Evolutionary conservation across 2,113 vertebrate species (phyloP).

Genomic region (Gulo gulo): DNA sequence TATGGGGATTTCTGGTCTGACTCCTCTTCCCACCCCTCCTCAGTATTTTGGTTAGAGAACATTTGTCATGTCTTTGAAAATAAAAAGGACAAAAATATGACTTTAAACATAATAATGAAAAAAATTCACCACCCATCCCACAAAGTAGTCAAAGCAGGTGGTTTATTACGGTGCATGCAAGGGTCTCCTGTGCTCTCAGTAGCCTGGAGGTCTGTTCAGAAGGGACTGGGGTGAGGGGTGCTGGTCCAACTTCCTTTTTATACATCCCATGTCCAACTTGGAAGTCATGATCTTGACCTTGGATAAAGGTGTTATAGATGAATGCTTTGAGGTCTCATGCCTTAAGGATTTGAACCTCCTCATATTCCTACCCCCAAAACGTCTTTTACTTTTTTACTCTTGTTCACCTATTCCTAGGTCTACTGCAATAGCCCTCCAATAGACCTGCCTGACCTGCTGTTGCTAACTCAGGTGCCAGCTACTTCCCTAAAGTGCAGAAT

Average conservation of each 20-base stretch:
- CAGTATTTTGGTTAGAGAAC: background rate
- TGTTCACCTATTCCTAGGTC: background rate
- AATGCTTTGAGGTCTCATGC: background rate
- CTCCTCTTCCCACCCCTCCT: background rate
- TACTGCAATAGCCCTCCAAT: background rate
- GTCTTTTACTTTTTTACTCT: background rate
- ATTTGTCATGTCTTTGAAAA: background rate
- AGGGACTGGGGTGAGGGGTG: background rate
- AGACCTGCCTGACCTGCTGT: background rate
- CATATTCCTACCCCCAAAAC: background rate
- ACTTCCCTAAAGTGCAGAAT: background rate
- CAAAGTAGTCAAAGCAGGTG: background rate
- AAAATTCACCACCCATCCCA: background rate
- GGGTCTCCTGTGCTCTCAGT: background rate
- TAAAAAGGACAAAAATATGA: background rate
- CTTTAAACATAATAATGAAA: slow-evolving; percentile 11
- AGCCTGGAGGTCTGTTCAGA: background rate
- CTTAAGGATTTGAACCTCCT: background rate
- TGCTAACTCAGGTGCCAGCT: background rate
- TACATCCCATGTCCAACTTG: background rate
- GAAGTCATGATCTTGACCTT: background rate
- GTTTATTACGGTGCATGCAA: fast-evolving
- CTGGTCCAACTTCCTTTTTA: background rate
- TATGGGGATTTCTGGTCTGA: background rate
- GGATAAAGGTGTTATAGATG: background rate